Evolutionary conservation across 2,113 vertebrate species (phyloP).

Genomic region (Myiagra hebetior): DNA sequence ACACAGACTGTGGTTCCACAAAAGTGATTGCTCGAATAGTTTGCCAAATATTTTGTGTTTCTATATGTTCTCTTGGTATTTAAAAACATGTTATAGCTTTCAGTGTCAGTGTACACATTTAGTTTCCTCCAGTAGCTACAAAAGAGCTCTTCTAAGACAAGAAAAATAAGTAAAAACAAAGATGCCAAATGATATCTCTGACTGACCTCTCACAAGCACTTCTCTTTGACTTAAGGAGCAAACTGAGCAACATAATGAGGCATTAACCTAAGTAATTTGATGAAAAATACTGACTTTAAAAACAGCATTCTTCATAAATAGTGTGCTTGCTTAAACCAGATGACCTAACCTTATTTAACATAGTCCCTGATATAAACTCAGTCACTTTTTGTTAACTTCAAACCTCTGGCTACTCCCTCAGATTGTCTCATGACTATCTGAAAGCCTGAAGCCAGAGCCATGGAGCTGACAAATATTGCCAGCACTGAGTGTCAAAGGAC

Average conservation of each 20-base stretch:
- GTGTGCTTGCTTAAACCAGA: neutral
- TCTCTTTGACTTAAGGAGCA: neutral
- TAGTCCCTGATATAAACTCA: neutral
- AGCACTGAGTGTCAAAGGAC: neutral
- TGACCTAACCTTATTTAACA: constrained; percentile 50
- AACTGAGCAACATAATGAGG: neutral
- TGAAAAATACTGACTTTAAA: neutral
- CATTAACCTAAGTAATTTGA: neutral
- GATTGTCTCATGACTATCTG: constrained; percentile 30
- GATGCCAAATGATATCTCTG: neutral
- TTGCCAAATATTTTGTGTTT: neutral
- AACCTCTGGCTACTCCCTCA: constrained; percentile 27
- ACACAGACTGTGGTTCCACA: neutral
- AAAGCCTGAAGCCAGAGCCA: constrained; percentile 31
- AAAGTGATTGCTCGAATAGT: neutral
- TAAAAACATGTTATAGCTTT: neutral
- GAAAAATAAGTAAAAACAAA: neutral
- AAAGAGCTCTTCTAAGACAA: neutral
- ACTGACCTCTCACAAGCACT: neutral
- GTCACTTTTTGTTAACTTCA: constrained; percentile 52
- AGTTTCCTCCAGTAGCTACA: neutral
- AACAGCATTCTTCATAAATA: neutral
- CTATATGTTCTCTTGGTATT: neutral
- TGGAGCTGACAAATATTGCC: neutral
- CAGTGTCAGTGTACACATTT: neutral